Base-by-base conservation (phyloP, 2,797 vertebrate genomes). In the Prionace glauca region DNA sequence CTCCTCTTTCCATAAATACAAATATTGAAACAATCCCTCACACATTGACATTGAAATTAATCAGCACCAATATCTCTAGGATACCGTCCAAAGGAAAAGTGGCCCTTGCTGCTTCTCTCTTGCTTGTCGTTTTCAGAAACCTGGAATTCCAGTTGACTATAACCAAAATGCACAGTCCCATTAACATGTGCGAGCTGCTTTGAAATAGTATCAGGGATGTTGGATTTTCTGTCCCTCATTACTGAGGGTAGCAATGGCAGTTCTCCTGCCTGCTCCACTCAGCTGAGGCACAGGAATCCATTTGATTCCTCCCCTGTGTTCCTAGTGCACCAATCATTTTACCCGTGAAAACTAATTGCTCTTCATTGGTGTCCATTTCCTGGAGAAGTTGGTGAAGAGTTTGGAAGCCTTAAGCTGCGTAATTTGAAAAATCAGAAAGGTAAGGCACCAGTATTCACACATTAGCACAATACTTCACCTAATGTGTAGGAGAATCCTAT, bases 31-130 rank as follows among this genome's bases (percentile, higher is more conserved):
- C 97, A 97, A 97, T 97, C 97, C 97, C 98, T 96, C 97, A 97
- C 95, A 97, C 97, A 97, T 97, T 98, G 98, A 98, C 98, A 98
- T 98, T 98, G 98, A 97, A 98, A 98, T 98, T 98, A 98, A 97
- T 98, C 98, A 98, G 98, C 97, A 98, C 98, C 74, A 98, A 99
- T 98, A 98, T 97, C 96, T 84, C 41, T 36, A 45, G 41, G 81
- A 84, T 20, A 84, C 29, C 9, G 1, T 36, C n/a, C 41, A 18
- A 45, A 84, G 22, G 36, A 5, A 7, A 84, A n/a, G 16, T 36
- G 77, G 32, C 2, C n/a, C 32, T 36, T 79, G 77, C 77, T n/a
- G 79, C 18, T 84, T 84, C 36, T 22, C 16, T 36, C 16, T 84
- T 41, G n/a, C 18, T 18, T 41, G 79, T 36, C 79, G 9, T 22